Evolutionary conservation across 2,888 invertebrate species (phyloP).

Genomic region (Eupithecia centaureata): DNA sequence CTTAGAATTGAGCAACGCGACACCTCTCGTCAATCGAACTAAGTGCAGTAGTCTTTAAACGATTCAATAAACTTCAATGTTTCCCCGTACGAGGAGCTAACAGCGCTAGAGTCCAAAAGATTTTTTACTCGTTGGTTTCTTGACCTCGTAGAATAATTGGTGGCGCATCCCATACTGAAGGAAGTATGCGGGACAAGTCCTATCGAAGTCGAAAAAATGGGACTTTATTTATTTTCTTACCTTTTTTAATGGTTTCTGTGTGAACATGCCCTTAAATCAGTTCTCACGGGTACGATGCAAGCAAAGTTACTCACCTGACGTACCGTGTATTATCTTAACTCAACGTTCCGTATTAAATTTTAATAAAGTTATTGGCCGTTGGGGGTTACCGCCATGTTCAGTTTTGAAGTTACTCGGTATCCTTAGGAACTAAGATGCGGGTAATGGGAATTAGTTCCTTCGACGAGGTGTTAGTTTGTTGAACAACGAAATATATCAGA

Average conservation of each 20-base stretch:
- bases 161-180: too few relatives aligned
- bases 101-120: too few relatives aligned
- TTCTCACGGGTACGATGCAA: constrained; percentile 31
- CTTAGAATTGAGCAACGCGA: too few relatives aligned
- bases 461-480: background rate
- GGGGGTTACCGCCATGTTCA: constrained; percentile 25
- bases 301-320: constrained; percentile 31
- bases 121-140: too few relatives aligned
- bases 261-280: constrained; percentile 11
- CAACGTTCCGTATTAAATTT: constrained; percentile 29
- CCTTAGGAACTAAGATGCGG: constrained; percentile 2
- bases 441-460: background rate
- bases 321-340: constrained; percentile 29
- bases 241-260: background rate
- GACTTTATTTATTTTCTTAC: too few relatives aligned
- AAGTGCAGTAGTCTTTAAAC: too few relatives aligned
- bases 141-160: too few relatives aligned
- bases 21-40: too few relatives aligned
- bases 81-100: too few relatives aligned
- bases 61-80: too few relatives aligned
- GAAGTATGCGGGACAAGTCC: too few relatives aligned
- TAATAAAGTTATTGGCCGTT: constrained; percentile 31
- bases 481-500: background rate
- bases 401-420: constrained; percentile 29
- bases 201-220: too few relatives aligned